Evolutionary conservation across 2,888 invertebrate genomes (phyloP).

Genomic region (Eurytoma californica): DNA sequence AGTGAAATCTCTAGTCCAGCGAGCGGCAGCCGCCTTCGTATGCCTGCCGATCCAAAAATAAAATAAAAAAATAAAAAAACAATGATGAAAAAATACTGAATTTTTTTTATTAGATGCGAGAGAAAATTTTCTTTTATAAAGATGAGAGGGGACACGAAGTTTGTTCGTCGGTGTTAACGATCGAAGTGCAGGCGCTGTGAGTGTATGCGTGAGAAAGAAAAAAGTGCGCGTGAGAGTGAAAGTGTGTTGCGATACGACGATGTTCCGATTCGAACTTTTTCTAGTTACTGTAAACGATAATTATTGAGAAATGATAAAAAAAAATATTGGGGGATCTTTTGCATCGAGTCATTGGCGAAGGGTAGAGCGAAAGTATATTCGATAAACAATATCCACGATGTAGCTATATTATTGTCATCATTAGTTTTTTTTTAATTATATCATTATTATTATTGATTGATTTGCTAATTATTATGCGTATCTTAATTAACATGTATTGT

Average conservation of each 20-base stretch:
- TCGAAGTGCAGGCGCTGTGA: neutral
- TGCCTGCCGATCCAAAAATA: conserved; percentile 71
- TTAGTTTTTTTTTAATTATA: conserved; percentile 28
- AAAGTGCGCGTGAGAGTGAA: conserved; percentile 6
- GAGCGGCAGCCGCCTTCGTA: conserved; percentile 68
- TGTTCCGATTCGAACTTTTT: conserved; percentile 51
- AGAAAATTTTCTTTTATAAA: conserved; percentile 1
- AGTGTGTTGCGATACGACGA: conserved; percentile 29
- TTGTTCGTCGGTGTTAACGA: conserved; percentile 9
- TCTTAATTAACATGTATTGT: conserved; percentile 42
- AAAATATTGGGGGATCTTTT: conserved; percentile 14
- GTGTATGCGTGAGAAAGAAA: conserved; percentile 13
- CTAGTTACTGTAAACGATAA: conserved; percentile 34
- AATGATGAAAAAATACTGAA: conserved; percentile 49
- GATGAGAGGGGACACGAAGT: neutral
- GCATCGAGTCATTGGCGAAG: conserved; percentile 52
- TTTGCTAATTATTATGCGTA: conserved; percentile 40
- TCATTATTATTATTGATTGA: conserved; percentile 38
- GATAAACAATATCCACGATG: conserved; percentile 46
- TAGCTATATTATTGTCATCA: conserved; percentile 39
- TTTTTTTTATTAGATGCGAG: conserved; percentile 21
- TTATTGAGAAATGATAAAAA: neutral
- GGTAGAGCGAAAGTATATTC: conserved; percentile 53
- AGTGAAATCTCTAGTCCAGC: conserved; percentile 75
- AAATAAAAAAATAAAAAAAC: conserved; percentile 52